These are phyloP conservation scores for Coregonus suidteri DNA, from an alignment of 2,797 vertebrate genomes.

Conservation along the genomic window DNA sequence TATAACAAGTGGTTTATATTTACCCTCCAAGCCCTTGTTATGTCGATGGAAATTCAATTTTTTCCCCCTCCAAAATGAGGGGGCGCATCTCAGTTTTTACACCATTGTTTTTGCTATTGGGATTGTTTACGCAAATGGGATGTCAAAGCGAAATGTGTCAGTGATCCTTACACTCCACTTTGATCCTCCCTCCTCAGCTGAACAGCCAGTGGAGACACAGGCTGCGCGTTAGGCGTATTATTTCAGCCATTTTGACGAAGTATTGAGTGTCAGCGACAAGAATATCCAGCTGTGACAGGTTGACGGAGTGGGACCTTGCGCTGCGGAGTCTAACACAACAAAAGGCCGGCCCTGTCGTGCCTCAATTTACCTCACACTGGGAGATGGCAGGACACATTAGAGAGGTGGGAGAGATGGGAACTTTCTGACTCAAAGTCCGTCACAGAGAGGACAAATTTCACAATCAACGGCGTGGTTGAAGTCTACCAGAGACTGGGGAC, in stretches of 20 bases:
- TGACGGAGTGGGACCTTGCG: constrained; percentile 62
- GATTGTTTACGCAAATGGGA: constrained; percentile 57
- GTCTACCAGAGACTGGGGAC: constrained; percentile 31
- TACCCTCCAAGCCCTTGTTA: constrained; percentile 65
- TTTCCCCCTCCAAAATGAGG: constrained; percentile 18
- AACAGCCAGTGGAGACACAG: constrained; percentile 35
- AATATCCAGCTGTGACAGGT: constrained; percentile 70
- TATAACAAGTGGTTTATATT: constrained; percentile 84
- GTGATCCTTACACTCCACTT: constrained; percentile 49
- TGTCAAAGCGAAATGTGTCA: constrained; percentile 68
- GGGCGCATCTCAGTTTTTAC: constrained; percentile 67
- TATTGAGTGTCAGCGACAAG: constrained; percentile 76
- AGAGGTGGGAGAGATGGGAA: constrained; percentile 38
- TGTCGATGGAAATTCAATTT: constrained; percentile 68
- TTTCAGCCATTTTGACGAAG: constrained; percentile 64
- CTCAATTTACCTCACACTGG: constrained; percentile 66
- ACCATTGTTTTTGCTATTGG: constrained; percentile 68
- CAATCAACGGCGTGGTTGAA: constrained; percentile 25
- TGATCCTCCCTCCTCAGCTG: constrained; percentile 33
- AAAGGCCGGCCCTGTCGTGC: constrained; percentile 61
- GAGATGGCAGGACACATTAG: constrained; percentile 41
- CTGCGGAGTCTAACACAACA: constrained; percentile 74
- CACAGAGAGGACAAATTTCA: constrained; percentile 47
- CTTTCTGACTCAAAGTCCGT: constrained; percentile 34
- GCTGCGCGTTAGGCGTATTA: constrained; percentile 48